Conservation (phyloP, 2,113 vertebrate species). For the Pterocles gutturalis region DNA sequence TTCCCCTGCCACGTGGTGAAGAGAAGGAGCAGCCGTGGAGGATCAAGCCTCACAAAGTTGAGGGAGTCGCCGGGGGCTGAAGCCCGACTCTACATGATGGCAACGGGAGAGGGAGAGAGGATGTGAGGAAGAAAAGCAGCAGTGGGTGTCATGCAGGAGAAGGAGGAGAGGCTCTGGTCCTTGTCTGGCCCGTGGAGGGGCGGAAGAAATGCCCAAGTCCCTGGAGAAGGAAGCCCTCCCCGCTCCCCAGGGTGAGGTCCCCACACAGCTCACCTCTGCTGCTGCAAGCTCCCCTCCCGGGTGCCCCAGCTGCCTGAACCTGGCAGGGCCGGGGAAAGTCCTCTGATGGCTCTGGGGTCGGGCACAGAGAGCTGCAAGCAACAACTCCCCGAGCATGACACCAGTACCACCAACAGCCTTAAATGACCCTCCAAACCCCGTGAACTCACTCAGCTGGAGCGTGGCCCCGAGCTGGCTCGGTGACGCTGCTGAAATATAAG, state of each 20-base stretch:
- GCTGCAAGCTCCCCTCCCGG: rapidly evolving
- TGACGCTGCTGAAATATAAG: no score
- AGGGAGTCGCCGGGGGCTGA: no score
- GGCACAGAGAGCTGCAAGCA: neutral
- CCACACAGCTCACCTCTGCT: neutral
- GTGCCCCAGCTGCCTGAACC: neutral
- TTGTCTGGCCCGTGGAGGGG: no score
- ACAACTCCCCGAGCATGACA: neutral
- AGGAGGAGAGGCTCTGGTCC: neutral
- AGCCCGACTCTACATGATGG: no score
- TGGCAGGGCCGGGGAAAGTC: neutral
- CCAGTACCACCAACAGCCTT: neutral
- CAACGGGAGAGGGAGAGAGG: no score
- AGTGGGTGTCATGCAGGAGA: neutral
- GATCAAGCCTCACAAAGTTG: no score
- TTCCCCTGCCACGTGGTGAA: no score
- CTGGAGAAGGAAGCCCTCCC: neutral
- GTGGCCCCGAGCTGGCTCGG: no score
- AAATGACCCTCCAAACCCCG: no score
- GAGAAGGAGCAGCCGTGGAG: no score
- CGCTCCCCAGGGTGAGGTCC: neutral
- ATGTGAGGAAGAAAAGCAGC: no score
- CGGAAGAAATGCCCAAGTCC: neutral
- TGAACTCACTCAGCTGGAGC: no score
- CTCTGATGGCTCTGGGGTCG: neutral